Percentiles rank a stretch among this genome's conserved stretches.
Evolutionary conservation across 2,113 vertebrate species (phyloP).

Genomic region (Bubo bubo): DNA sequence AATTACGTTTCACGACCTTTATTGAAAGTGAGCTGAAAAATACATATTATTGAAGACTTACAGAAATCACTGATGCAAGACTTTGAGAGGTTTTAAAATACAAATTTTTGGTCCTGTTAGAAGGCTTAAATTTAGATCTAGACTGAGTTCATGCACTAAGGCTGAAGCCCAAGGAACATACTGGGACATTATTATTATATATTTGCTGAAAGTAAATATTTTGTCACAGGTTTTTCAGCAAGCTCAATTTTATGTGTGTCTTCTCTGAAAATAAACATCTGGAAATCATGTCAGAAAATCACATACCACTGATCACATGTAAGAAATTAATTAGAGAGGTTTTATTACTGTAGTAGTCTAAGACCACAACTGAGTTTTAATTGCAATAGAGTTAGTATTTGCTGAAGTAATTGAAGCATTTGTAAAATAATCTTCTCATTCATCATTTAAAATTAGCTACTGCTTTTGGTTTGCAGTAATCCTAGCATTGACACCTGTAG

Average conservation of each 20-base stretch:
- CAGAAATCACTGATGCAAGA: fast-evolving
- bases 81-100: background rate
- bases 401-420: background rate
- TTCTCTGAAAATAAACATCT: background rate
- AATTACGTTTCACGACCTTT: background rate
- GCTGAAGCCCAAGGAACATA: background rate
- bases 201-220: background rate
- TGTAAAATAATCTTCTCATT: background rate
- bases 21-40: background rate
- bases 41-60: background rate
- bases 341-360: background rate
- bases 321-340: background rate
- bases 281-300: background rate
- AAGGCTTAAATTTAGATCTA: background rate
- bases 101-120: background rate
- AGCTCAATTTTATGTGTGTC: background rate
- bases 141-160: background rate
- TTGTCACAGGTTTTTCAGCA: background rate
- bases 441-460: background rate
- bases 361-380: background rate
- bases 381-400: background rate
- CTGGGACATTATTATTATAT: background rate
- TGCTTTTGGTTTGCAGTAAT: background rate
- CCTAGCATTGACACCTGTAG: background rate
- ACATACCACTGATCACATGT: background rate